Percentiles rank a stretch among this genome's conserved stretches.
Conservation (phyloP, 2,113 vertebrate genomes). For the Oncorhynchus mykiss region DNA sequence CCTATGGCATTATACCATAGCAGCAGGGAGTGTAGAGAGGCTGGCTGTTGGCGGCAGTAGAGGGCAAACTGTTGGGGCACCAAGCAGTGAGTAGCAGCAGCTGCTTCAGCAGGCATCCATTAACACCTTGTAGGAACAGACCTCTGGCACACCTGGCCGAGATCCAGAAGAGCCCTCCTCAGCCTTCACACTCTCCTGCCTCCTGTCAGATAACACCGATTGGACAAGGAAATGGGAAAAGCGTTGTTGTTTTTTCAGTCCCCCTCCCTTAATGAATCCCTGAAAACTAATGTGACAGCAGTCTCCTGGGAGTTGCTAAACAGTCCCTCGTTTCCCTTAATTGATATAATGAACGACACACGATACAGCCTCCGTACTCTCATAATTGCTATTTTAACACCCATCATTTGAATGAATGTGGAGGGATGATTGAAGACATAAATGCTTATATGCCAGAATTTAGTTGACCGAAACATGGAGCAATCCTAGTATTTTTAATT, state of each 20-base stretch:
- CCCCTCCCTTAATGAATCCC: slow-evolving; percentile 55
- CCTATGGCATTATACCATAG: not conserved
- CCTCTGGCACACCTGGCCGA: slow-evolving; percentile 25
- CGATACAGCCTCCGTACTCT: slow-evolving; percentile 63
- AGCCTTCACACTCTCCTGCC: slow-evolving; percentile 7
- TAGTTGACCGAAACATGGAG: slow-evolving; percentile 58
- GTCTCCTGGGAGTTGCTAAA: slow-evolving; percentile 70
- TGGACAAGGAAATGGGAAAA: slow-evolving; percentile 37
- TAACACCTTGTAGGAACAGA: slow-evolving; percentile 65
- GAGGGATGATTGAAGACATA: slow-evolving; percentile 66
- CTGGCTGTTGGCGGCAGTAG: slow-evolving; percentile 16
- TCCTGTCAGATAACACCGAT: slow-evolving; percentile 25
- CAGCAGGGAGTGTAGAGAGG: not conserved
- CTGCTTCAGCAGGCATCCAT: slow-evolving; percentile 60
- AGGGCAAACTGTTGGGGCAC: slow-evolving; percentile 21
- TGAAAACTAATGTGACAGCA: slow-evolving; percentile 56
- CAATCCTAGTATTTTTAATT: slow-evolving; percentile 60
- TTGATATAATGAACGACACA: slow-evolving; percentile 76
- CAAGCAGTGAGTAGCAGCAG: slow-evolving; percentile 62
- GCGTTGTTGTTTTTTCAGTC: no score
- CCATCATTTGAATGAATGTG: slow-evolving; percentile 69
- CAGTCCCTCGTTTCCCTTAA: slow-evolving; percentile 71
- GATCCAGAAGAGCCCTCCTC: slow-evolving; percentile 26
- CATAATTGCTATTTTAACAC: slow-evolving; percentile 78
- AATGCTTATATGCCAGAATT: slow-evolving; percentile 62